These are phyloP conservation scores for Protodeltote pygarga DNA, from an alignment of 2,888 invertebrate genomes.

Conservation along the genomic window DNA sequence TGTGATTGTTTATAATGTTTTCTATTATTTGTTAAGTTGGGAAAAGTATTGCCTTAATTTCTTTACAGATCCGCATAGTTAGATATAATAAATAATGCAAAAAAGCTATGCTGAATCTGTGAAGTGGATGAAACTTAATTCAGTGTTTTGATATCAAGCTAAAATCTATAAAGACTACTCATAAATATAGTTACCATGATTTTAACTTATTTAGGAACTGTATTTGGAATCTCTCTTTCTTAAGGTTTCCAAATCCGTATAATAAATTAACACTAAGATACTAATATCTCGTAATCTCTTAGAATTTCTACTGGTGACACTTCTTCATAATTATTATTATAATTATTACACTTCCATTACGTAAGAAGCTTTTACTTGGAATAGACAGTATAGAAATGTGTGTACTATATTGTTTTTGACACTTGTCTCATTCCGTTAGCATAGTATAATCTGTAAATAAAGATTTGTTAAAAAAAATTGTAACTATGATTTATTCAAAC, in stretches of 20 bases:
- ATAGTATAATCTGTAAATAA: no score
- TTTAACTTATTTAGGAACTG: constrained; percentile 30
- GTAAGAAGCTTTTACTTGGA: constrained; percentile 9
- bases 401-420: constrained; percentile 20
- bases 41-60: neutral
- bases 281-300: constrained; percentile 69
- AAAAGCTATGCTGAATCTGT: constrained; percentile 6
- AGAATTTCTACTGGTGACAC: constrained; percentile 72
- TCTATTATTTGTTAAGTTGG: constrained; percentile 35
- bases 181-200: constrained; percentile 42
- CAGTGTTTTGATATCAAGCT: constrained; percentile 14
- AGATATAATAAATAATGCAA: neutral
- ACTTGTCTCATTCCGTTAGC: neutral
- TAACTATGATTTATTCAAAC: neutral
- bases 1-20: constrained; percentile 28
- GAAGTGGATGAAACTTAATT: neutral
- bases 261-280: constrained; percentile 41
- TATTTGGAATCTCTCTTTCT: constrained; percentile 22
- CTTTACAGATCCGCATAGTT: constrained; percentile 8
- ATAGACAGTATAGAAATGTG: constrained; percentile 47
- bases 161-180: constrained; percentile 26
- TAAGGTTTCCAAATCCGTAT: constrained; percentile 49
- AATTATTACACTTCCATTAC: constrained; percentile 25
- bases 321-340: constrained; percentile 46
- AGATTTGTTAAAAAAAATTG: no score